Base-by-base conservation (phyloP, 1,140 invertebrate species). In the Medauroidea extradentata region DNA sequence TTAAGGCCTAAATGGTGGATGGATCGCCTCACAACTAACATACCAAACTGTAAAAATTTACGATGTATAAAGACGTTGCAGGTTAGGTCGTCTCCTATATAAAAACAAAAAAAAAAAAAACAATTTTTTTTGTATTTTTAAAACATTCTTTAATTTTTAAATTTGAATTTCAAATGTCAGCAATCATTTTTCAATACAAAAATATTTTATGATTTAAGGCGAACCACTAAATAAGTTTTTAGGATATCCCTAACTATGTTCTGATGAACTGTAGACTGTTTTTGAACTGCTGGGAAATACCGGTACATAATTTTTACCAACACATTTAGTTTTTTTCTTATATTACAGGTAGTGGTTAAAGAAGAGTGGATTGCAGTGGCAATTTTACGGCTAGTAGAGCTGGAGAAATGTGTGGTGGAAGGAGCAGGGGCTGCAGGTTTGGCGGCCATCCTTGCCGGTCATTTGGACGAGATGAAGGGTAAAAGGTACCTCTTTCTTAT, bases 351-450 rank as follows among this genome's bases (percentile, higher is more conserved):
- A 23, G 69, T 81, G 18, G 79, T 83, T 19, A 78, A 76, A 61
- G 80, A 83, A 65, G 79, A 81, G 61, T 79, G 76, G 73, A 86
- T 90, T 57, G 85, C 88, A 16, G 75, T 86, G 54, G 74, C 86
- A 19, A 86, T 90, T 63, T 73, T 89, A 38, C 76, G 86, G 52
- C 69, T 88, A 21, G 69, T 87, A 11, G 88, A 90, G 72, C 72
- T 82, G 48, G 87, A 89, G 70, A 85, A 86, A 60, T 78, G 83
- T 27, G 82, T 90, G 9, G 83, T 89, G 7, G 88, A 90, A 74
- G 88, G 83, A 9, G 85, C 85, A 18, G 87, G 84, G 5, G 88
- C 88, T 5, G 79, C 79, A 38, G 80, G 83, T 8, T 69, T 89
- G 23, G 87, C 87, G n/a, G 85, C 86, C 11, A 75, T 90, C 57